Conservation (phyloP, 2,797 vertebrate species). For the Helarctos malayanus region DNA sequence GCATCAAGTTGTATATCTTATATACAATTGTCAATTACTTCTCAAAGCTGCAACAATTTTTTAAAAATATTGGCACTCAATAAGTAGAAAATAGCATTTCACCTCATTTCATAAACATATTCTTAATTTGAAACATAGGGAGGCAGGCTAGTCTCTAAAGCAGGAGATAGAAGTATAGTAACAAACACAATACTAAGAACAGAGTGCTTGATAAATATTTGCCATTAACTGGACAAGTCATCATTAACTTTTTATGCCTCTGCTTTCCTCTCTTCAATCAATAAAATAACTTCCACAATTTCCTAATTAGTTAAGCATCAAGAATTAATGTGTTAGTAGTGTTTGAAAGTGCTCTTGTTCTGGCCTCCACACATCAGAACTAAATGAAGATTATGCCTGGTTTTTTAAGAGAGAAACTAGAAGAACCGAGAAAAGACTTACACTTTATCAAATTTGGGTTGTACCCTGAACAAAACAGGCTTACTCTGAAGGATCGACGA, state of each 20-base stretch:
- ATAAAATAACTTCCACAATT: slow-evolving; percentile 2
- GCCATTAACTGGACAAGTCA: background rate
- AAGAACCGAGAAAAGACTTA: slow-evolving; percentile 3
- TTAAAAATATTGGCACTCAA: background rate
- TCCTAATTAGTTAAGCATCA: slow-evolving; percentile 19
- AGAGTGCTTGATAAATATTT: background rate
- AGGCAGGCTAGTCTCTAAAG: slow-evolving; percentile 30
- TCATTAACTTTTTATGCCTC: slow-evolving; percentile 1
- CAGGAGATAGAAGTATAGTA: background rate
- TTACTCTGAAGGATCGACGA: background rate
- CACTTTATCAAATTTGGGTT: slow-evolving; percentile 10
- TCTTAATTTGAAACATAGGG: slow-evolving; percentile 31
- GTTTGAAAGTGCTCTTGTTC: background rate
- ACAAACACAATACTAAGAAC: background rate
- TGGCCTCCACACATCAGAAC: background rate
- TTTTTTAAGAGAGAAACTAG: background rate
- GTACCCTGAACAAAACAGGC: background rate
- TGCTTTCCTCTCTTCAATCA: background rate
- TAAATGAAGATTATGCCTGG: background rate
- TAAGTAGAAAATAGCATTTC: background rate
- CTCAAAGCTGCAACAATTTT: background rate
- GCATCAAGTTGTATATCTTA: background rate
- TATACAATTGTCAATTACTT: background rate
- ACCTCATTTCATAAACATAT: background rate
- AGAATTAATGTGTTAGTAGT: background rate